These are phyloP conservation scores for Trachelus tabidus DNA, from an alignment of 2,888 invertebrate species.

Conservation along the genomic window DNA sequence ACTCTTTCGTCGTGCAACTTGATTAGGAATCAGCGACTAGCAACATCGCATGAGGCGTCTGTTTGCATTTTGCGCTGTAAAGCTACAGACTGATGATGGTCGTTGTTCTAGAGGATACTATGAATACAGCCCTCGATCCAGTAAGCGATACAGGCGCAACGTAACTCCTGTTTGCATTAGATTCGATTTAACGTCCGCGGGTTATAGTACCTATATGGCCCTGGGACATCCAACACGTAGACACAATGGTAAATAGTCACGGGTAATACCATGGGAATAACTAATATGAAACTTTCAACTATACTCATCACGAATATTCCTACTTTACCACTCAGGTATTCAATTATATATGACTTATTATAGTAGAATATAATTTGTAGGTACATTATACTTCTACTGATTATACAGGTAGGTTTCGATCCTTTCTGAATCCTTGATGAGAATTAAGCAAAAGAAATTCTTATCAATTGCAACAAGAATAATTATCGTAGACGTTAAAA, in stretches of 20 bases:
- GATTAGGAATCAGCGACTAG: constrained; percentile 5
- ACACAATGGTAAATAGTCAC: not conserved
- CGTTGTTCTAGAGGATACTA: not conserved
- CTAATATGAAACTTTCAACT: not conserved
- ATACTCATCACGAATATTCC: not conserved
- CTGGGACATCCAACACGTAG: not conserved
- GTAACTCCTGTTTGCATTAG: not conserved
- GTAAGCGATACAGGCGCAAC: not conserved
- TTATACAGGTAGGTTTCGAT: not conserved
- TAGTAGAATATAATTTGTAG: not conserved
- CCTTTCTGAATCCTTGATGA: too few relatives aligned
- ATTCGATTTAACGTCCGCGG: not conserved
- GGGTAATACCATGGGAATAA: not conserved
- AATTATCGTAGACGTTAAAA: not conserved
- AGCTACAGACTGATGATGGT: not conserved
- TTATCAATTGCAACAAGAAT: not conserved
- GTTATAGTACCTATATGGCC: not conserved
- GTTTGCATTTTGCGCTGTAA: not conserved
- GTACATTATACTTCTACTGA: not conserved
- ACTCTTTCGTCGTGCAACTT: not conserved
- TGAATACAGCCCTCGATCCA: not conserved
- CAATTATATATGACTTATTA: not conserved
- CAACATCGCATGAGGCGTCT: not conserved
- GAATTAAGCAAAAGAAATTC: too few relatives aligned
- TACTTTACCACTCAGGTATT: not conserved